Conservation (phyloP, 1,140 invertebrate genomes). For the Ectropis grisescens region DNA sequence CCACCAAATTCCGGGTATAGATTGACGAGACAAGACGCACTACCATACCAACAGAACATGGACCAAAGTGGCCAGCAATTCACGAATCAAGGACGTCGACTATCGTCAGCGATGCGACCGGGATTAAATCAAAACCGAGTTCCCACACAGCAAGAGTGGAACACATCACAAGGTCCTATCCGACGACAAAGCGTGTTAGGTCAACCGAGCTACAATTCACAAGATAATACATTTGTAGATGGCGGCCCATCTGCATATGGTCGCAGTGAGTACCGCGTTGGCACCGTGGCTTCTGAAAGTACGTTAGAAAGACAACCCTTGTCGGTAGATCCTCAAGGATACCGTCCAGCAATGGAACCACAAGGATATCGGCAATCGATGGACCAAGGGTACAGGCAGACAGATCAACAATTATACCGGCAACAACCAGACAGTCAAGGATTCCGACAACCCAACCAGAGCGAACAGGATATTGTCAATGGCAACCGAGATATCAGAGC, state of each 20-base stretch:
- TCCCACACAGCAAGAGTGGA: conserved; percentile 34
- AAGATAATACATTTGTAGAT: conserved; percentile 33
- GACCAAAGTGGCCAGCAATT: conserved; percentile 48
- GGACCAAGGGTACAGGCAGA: conserved; percentile 19
- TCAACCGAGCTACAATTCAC: conserved; percentile 38
- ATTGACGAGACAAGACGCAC: conserved; percentile 20
- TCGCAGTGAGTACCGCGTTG: conserved; percentile 40
- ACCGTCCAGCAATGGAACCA: conserved; percentile 20
- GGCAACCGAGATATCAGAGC: conserved; percentile 45
- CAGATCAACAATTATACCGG: conserved; percentile 20
- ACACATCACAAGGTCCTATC: conserved; percentile 27
- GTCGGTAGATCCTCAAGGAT: conserved; percentile 24
- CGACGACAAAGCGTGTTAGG: conserved; percentile 48
- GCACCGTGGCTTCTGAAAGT: conserved; percentile 45
- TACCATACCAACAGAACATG: conserved; percentile 39
- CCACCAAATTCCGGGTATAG: conserved; percentile 21
- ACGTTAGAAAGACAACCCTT: conserved; percentile 25
- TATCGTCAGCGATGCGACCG: conserved; percentile 31
- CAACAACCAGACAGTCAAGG: conserved; percentile 27
- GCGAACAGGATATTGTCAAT: conserved; percentile 38
- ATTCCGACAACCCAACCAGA: conserved; percentile 21
- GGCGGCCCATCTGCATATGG: too few relatives aligned
- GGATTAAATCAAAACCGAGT: conserved; percentile 26
- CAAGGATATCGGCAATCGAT: conserved; percentile 27
- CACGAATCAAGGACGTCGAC: conserved; percentile 37